Conservation (phyloP, 2,113 vertebrate genomes). For the Peromyscus maniculatus region DNA sequence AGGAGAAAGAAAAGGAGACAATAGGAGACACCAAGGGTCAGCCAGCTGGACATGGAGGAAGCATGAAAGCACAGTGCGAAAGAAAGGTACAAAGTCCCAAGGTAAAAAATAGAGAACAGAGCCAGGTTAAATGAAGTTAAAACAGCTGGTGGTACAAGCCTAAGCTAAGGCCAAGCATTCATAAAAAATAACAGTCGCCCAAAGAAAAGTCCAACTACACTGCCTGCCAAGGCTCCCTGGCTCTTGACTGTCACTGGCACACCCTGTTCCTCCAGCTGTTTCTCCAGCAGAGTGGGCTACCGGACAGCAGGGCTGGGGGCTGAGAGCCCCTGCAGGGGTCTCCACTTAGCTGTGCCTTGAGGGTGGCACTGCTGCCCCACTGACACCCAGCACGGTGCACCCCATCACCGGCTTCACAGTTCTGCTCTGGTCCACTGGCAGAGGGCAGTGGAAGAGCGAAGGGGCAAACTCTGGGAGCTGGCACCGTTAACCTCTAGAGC, state of each 20-base stretch:
- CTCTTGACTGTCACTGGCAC: not conserved
- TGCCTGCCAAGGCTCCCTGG: not conserved
- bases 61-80: not conserved
- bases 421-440: not conserved
- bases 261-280: not conserved
- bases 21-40: not conserved
- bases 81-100: not conserved
- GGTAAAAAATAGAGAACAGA: not conserved
- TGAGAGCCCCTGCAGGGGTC: not conserved
- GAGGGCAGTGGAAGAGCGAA: not conserved
- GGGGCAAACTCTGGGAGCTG: not conserved
- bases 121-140: not conserved
- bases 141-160: not conserved
- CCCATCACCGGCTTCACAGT: not conserved
- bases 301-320: not conserved
- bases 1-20: not conserved
- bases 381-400: too few species aligned
- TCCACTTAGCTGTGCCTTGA: not conserved
- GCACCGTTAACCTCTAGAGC: too few species aligned
- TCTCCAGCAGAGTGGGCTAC: not conserved
- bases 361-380: not conserved
- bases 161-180: not conserved
- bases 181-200: not conserved
- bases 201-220: too few species aligned
- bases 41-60: not conserved